phyloP scores from a whole-genome alignment of 2,797 vertebrate genomes.

The Neopelma chrysocephalum region DNA sequence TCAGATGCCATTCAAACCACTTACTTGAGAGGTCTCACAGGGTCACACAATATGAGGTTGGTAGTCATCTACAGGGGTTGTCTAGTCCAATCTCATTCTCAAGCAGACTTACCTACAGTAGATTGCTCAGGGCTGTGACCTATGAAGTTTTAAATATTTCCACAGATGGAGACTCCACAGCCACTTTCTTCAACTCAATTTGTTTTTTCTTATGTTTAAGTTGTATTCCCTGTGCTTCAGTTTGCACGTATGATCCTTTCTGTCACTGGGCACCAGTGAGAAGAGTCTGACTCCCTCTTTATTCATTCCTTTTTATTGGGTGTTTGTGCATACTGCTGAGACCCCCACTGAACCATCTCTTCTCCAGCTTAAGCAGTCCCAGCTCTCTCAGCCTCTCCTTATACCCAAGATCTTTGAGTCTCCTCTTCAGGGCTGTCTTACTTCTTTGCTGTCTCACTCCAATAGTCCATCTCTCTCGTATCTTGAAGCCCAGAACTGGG shows the following conservation, averaged over 20 bases:
- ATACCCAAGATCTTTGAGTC: not conserved
- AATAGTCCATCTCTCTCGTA: not conserved
- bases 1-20: not conserved
- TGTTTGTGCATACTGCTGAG: not conserved
- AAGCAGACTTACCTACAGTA: not conserved
- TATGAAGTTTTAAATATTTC: not conserved
- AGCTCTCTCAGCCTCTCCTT: not conserved
- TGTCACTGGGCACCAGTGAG: not conserved
- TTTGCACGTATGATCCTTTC: not conserved
- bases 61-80: not conserved
- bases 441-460: not conserved
- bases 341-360: not conserved
- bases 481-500: not conserved
- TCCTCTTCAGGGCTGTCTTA: not conserved
- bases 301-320: fast-evolving
- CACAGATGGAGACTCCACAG: not conserved
- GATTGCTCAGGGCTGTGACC: not conserved
- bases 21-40: not conserved
- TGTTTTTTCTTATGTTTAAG: not conserved
- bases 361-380: not conserved
- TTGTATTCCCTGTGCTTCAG: not conserved
- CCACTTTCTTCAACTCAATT: not conserved
- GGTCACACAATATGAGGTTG: not conserved
- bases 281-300: fast-evolving
- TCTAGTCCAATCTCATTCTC: not conserved